A percentile compares a stretch with the other conserved stretches of the same genome.
phyloP scores from a whole-genome alignment of 2,888 invertebrate species.

The Athalia circularis region DNA sequence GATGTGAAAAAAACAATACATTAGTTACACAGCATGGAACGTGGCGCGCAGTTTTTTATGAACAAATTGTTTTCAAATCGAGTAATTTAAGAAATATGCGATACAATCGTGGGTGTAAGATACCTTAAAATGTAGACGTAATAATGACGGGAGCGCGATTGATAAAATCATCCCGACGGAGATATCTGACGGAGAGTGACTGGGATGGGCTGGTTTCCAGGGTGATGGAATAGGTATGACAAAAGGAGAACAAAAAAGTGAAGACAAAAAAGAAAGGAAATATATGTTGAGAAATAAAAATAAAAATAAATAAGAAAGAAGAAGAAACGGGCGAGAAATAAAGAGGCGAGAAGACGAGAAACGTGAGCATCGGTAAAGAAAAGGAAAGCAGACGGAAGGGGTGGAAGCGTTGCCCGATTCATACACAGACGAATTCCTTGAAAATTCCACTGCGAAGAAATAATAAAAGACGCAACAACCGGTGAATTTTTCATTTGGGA shows the following conservation, averaged over 20 bases:
- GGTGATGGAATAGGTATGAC: not conserved
- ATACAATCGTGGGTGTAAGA: too few species aligned
- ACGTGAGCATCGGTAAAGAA: too few species aligned
- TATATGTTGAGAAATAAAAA: not conserved
- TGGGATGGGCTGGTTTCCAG: not conserved
- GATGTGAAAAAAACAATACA: conserved; percentile 4
- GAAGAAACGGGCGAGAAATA: not conserved
- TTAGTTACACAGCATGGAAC: not conserved
- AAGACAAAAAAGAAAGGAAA: not conserved
- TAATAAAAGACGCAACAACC: conserved; percentile 42
- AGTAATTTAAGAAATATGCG: not conserved
- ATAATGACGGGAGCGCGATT: conserved; percentile 45
- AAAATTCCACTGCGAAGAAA: conserved; percentile 33
- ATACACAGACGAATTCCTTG: conserved; percentile 33
- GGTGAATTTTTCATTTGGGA: conserved; percentile 47
- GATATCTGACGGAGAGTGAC: not conserved
- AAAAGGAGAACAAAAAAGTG: not conserved
- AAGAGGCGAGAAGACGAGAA: conserved; percentile 39
- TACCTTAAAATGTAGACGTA: too few species aligned
- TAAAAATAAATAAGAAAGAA: not conserved
- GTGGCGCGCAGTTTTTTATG: not conserved
- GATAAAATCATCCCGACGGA: conserved; percentile 59
- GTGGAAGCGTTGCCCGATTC: conserved; percentile 17
- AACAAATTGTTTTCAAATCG: not conserved
- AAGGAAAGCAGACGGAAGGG: conserved; percentile 39